Percentiles rank a stretch among this genome's conserved stretches.
These are phyloP conservation scores for Emydocephalus ijimae DNA, from an alignment of 2,113 vertebrate genomes.

Conservation along the genomic window DNA sequence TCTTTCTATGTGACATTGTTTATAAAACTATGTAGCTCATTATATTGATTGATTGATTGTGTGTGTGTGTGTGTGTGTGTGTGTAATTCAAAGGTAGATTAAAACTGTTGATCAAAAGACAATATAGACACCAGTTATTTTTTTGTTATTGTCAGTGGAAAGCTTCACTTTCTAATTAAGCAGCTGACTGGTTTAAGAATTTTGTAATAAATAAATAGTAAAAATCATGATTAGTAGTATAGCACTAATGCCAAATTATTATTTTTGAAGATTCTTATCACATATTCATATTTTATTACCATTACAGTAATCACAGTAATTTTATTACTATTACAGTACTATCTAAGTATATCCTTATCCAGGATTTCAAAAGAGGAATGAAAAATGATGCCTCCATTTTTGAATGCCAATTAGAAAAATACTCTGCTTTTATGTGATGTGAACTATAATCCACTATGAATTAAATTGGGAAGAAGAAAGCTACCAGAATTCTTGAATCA, in stretches of 20 bases:
- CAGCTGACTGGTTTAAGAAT: conserved; percentile 70
- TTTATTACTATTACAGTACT: neutral
- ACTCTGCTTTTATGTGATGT: neutral
- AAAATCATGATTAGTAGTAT: conserved; percentile 71
- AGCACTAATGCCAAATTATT: conserved; percentile 66
- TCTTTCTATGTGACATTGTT: conserved; percentile 57
- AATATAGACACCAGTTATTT: conserved; percentile 70
- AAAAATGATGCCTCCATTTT: conserved; percentile 12
- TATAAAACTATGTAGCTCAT: conserved; percentile 65
- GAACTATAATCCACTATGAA: neutral
- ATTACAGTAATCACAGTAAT: too few species aligned
- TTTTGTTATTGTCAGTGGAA: conserved; percentile 58
- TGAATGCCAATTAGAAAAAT: neutral
- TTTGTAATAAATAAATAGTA: conserved; percentile 57
- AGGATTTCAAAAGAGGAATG: conserved; percentile 33
- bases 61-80: too few species aligned
- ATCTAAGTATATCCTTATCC: conserved; percentile 61
- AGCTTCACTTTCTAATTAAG: conserved; percentile 63
- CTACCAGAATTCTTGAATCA: neutral
- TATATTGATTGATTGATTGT: neutral
- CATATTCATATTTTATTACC: neutral
- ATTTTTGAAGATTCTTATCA: conserved; percentile 63
- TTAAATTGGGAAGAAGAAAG: neutral
- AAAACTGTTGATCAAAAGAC: conserved; percentile 60
- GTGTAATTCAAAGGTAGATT: conserved; percentile 53